Evolutionary conservation across 2,797 vertebrate species (phyloP), one percentile per base, ranked within the genome.

Genomic region (Paguma larvata): DNA sequence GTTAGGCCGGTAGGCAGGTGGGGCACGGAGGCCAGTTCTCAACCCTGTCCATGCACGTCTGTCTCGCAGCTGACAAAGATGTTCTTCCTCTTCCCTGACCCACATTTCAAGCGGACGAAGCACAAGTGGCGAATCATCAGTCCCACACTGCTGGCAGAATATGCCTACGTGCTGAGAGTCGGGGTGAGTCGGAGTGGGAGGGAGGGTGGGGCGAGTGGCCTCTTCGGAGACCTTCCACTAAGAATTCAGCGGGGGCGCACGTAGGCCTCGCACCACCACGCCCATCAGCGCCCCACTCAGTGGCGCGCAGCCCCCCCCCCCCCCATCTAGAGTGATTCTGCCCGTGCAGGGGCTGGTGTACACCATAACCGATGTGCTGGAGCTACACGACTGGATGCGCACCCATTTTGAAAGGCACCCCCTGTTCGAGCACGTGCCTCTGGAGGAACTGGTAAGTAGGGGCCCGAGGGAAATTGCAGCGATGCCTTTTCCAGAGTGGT

Each of bases 71-170:
- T 99, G 97, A 99, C 99, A 94, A 99, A 99, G 99, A 99, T 99
- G 99, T 99, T 99, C 98, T 99, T 99, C 98, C 99, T 99, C 86
- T 99, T 99, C 96, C 99, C 99, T 38, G 99, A 99, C 98, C 99
- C 99, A 87, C 99, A 99, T 98, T 99, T 99, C 97, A 99, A 99
- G 98, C 99, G 99, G 98, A 99, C 99, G 0, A 99, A 99, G 92
- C 99, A 99, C 98, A 99, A 99, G 94, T 99, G 99, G 99, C 99
- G 99, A 98, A 99, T 99, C 97, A 99, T 99, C 97, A 99, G 99
- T 96, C 98, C 99, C 38, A 99, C 99, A 0, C 94, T 99, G 96
- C 97, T 99, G 96, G 99, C 99, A 25, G 99, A 99, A 95, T 99
- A 99, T 2, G 99, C 99, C 88, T 99, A 99, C 91, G 99, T 99